Conservation (phyloP, 2,797 vertebrate genomes). For the Brachyrhaphis roseni region DNA sequence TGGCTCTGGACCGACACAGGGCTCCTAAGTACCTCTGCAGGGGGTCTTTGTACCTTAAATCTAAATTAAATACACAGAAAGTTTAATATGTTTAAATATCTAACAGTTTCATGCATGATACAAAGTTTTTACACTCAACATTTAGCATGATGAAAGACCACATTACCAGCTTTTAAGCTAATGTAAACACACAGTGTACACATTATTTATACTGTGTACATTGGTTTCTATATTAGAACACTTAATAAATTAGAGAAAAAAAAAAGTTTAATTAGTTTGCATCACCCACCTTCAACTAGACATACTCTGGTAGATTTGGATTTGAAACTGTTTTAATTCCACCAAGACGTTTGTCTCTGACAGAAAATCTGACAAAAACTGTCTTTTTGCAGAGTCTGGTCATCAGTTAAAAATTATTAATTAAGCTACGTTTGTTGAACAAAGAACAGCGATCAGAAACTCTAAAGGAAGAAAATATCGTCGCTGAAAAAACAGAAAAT, state of each 20-base stretch:
- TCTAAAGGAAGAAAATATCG: not conserved
- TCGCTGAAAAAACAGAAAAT: not conserved
- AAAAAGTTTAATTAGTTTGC: not conserved
- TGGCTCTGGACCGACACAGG: not conserved
- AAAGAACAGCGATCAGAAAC: not conserved
- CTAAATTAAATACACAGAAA: not conserved
- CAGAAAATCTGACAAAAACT: not conserved
- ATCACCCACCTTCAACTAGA: not conserved
- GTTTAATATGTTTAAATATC: not conserved
- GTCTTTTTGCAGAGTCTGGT: not conserved
- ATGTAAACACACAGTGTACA: not conserved
- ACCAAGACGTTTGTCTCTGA: not conserved
- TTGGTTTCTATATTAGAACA: not conserved
- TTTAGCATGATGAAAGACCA: not conserved
- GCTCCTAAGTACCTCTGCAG: not conserved
- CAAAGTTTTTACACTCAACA: not conserved
- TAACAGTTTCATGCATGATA: not conserved
- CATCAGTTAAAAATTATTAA: not conserved
- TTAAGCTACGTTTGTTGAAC: not conserved
- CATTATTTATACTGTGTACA: too few species aligned
- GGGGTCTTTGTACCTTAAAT: not conserved
- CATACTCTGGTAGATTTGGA: not conserved
- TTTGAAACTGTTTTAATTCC: not conserved
- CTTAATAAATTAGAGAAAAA: not conserved
- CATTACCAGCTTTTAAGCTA: not conserved